Evolutionary conservation across 1,140 invertebrate species (phyloP).

Genomic region (Armadillidium nasatum): DNA sequence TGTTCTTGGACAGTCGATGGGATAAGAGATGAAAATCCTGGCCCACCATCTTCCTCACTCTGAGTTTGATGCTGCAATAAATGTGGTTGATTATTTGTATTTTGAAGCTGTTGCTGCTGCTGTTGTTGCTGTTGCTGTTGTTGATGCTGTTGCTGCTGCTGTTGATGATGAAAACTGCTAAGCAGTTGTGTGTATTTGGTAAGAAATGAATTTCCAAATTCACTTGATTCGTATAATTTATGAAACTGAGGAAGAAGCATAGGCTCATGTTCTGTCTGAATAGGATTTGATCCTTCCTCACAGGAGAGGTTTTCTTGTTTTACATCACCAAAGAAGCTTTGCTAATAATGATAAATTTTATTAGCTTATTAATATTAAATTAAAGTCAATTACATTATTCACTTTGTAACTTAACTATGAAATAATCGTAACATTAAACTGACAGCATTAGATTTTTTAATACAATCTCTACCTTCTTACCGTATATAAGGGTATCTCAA

Average conservation of each 20-base stretch:
- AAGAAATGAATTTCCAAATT: slow-evolving; percentile 6
- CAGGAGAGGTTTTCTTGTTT: neutral
- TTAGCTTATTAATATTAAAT: too few relatives aligned
- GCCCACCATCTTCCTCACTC: slow-evolving; percentile 26
- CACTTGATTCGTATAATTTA: neutral
- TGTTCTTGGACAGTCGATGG: slow-evolving; percentile 39
- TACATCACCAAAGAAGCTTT: neutral
- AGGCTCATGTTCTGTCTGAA: neutral
- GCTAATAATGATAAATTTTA: neutral
- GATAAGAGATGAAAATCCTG: slow-evolving; percentile 34
- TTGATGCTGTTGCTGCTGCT: slow-evolving; percentile 5
- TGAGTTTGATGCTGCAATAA: neutral
- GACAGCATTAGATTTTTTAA: too few relatives aligned
- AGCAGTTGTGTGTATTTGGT: slow-evolving; percentile 22
- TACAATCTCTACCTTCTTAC: too few relatives aligned
- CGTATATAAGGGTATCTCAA: too few relatives aligned
- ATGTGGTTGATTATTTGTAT: neutral
- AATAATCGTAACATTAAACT: too few relatives aligned
- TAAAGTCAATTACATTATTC: too few relatives aligned
- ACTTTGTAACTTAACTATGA: too few relatives aligned
- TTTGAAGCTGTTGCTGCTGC: neutral
- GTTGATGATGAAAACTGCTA: neutral
- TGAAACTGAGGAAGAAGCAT: slow-evolving; percentile 2
- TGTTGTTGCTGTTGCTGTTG: neutral
- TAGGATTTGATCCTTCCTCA: neutral